Conservation (phyloP, 2,888 invertebrate genomes). For the Phoenoteleia sp. region DNA sequence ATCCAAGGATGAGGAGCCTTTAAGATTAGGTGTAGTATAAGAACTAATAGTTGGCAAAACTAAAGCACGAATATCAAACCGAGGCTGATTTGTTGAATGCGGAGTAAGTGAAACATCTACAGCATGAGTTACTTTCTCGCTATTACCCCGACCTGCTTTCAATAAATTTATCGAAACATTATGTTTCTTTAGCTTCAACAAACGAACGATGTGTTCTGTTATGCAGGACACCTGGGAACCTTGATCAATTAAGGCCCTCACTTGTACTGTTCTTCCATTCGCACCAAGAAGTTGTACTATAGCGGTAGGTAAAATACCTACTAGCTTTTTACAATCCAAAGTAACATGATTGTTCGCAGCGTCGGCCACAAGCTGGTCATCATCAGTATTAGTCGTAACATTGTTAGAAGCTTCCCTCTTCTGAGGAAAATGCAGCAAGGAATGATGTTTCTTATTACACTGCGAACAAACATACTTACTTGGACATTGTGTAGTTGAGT, state of each 20-base stretch:
- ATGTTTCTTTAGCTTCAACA: neutral
- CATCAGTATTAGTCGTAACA: too few species aligned
- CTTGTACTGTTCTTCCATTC: neutral
- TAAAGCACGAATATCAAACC: neutral
- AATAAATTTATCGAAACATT: neutral
- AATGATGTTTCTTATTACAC: neutral
- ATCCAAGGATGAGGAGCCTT: neutral
- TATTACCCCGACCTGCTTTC: neutral
- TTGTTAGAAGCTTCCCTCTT: too few species aligned
- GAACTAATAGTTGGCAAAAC: neutral
- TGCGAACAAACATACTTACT: neutral
- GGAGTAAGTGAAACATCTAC: neutral
- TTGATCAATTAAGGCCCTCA: neutral
- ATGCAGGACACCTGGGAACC: too few species aligned
- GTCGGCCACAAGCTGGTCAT: too few species aligned
- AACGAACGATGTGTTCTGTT: neutral
- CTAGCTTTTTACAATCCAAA: neutral
- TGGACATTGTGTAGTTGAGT: neutral
- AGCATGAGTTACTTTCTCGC: neutral
- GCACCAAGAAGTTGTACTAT: neutral
- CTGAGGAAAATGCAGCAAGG: neutral
- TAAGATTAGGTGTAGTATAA: neutral
- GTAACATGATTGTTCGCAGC: neutral
- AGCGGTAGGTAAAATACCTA: too few species aligned
- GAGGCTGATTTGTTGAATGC: neutral